These are phyloP conservation scores for Hylaeus anthracinus DNA, from an alignment of 1,140 invertebrate genomes.

Conservation along the genomic window DNA sequence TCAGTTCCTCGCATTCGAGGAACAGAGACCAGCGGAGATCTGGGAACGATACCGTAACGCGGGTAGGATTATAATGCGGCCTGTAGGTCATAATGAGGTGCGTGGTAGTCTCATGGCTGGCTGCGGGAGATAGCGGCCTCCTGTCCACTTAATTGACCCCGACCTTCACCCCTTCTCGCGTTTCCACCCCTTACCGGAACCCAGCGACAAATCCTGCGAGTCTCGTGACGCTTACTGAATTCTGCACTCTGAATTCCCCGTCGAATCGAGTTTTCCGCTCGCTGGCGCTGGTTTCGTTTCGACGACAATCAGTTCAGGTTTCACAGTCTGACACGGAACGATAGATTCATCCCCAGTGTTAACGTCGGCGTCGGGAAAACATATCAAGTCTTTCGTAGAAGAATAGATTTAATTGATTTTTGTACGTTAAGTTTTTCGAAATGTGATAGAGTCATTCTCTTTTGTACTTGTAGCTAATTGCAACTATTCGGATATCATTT, in stretches of 20 bases:
- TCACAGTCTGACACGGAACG: background rate
- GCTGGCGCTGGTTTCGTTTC: background rate
- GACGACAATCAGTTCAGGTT: background rate
- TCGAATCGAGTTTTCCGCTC: background rate
- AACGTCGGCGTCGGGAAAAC: background rate
- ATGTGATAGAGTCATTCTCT: too few relatives aligned
- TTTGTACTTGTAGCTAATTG: too few relatives aligned
- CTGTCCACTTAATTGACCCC: slow-evolving; percentile 71
- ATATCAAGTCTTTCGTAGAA: too few relatives aligned
- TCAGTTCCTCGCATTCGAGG: too few relatives aligned
- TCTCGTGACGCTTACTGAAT: slow-evolving; percentile 21
- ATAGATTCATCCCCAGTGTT: background rate
- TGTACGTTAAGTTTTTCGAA: too few relatives aligned
- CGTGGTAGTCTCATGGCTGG: slow-evolving; percentile 70
- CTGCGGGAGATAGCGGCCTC: slow-evolving; percentile 68
- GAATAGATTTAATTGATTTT: too few relatives aligned
- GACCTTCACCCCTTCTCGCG: slow-evolving; percentile 59
- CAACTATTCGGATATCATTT: too few relatives aligned
- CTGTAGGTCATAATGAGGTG: slow-evolving; percentile 73
- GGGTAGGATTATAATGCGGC: slow-evolving; percentile 66
- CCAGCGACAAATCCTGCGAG: slow-evolving; percentile 32
- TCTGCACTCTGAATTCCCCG: slow-evolving; percentile 8
- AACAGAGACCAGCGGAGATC: slow-evolving; percentile 52
- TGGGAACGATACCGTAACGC: slow-evolving; percentile 71
- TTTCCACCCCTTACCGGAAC: slow-evolving; percentile 40